Conservation (phyloP, 1,140 invertebrate species). For the Drosophila aff. region DNA sequence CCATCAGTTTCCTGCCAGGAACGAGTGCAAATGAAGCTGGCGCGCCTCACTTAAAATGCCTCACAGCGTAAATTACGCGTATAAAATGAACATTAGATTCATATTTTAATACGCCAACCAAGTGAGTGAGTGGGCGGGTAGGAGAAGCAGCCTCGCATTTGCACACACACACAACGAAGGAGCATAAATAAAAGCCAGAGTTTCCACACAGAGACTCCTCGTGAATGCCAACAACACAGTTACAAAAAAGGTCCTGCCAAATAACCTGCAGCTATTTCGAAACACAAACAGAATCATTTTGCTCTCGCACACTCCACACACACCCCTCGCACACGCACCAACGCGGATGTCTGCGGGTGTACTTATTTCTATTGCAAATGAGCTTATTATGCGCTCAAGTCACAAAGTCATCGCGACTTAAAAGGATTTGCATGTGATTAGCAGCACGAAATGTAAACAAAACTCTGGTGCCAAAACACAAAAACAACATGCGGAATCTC, state of each 20-base stretch:
- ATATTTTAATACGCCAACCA: slow-evolving; percentile 68
- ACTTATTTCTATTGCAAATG: slow-evolving; percentile 77
- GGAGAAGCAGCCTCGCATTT: slow-evolving; percentile 11
- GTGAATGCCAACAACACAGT: slow-evolving; percentile 52
- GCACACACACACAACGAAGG: slow-evolving; percentile 11
- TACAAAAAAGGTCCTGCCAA: slow-evolving; percentile 73
- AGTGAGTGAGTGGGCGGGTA: slow-evolving; percentile 1
- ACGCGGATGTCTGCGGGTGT: slow-evolving; percentile 29
- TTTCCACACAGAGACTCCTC: slow-evolving; percentile 24
- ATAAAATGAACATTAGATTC: slow-evolving; percentile 84
- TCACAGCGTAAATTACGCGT: slow-evolving; percentile 78
- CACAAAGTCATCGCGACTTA: slow-evolving; percentile 82
- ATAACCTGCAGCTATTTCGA: slow-evolving; percentile 70
- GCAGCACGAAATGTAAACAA: slow-evolving; percentile 80
- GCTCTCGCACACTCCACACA: not conserved
- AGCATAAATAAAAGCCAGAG: slow-evolving; percentile 66
- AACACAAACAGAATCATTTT: slow-evolving; percentile 42
- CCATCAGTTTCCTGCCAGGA: slow-evolving; percentile 26
- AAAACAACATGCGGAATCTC: slow-evolving; percentile 39
- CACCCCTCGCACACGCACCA: not conserved
- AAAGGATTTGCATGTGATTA: slow-evolving; percentile 83
- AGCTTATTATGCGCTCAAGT: slow-evolving; percentile 80
- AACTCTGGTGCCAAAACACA: slow-evolving; percentile 70
- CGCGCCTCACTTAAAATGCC: slow-evolving; percentile 41
- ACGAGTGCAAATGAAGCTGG: slow-evolving; percentile 55